Base-by-base conservation (phyloP, 2,888 invertebrate species). In the Pycnomerus fuliginosus region DNA sequence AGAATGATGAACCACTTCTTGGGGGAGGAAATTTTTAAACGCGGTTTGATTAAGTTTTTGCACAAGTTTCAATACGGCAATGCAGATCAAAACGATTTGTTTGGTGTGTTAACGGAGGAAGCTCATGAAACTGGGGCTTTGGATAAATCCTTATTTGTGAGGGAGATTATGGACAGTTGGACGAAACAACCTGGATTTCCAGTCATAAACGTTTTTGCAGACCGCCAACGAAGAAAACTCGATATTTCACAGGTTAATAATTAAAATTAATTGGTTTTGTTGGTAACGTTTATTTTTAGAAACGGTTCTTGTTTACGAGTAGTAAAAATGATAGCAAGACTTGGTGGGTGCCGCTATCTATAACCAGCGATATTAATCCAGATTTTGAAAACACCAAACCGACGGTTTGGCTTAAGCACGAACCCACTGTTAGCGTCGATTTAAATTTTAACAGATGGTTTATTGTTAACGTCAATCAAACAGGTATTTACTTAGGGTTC, bases 1-100 rank as follows among this genome's bases (percentile, higher is more conserved):
- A 73, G 84, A 48, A 88, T 88, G 87, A 78, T 88, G 72, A 76
- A 80, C 53, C 77, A 82, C 49, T 81, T 84, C 60, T 73, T 87
- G 7, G 86, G 86, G 1, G 80, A 82, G 54, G 71, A 72, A 14
- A 75, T 76, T 0, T 82, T 83, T 63, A 74, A 74, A 35, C 60
- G 66, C 7, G 80, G 80, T 3, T 65, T 82, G 1, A 74, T 71
- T 16, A 74, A 76, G 46, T 77, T 78, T 55, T 64, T 83, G 17
- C 69, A 72, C 13, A 67, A 65, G 4, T 77, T 76, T 54, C 70
- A 76, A 43, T 85, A 79, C 58, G 68, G 69, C 3, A 84, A 81
- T 59, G 83, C 85, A 0, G 77, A 80, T 49, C 81, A 81, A 52
- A 74, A 79, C 50, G 84, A 87, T 62, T 71, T 89, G n/a, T 87